Evolutionary conservation across 53 echinoderm and acorn worm species (phyloP).

Genomic region (Paracentrotus lividus): DNA sequence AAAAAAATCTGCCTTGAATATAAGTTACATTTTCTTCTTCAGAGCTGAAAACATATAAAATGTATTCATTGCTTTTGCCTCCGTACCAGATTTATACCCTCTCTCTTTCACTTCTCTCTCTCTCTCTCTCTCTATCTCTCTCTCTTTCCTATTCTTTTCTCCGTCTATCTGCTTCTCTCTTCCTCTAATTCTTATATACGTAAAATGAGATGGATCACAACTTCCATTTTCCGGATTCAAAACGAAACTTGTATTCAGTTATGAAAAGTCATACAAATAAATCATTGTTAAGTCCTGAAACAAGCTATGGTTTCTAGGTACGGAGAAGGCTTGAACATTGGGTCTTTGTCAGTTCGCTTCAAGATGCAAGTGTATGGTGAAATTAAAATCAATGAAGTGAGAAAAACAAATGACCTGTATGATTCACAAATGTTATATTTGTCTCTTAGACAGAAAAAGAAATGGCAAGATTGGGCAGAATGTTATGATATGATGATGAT

Average conservation of each 20-base stretch:
- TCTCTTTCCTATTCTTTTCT: neutral
- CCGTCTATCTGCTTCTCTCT: neutral
- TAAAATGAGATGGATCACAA: neutral
- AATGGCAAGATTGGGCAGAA: neutral
- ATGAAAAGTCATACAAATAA: neutral
- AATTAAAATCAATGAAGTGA: conserved; percentile 18
- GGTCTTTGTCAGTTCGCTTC: conserved; percentile 4
- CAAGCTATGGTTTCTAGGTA: neutral
- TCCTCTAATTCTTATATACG: neutral
- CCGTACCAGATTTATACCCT: neutral
- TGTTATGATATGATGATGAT: conserved; percentile 15
- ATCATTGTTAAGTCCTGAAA: neutral
- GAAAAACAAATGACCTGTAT: conserved; percentile 5
- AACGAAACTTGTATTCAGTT: neutral
- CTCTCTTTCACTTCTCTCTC: neutral
- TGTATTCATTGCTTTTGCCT: conserved; percentile 15
- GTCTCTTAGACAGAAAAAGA: neutral
- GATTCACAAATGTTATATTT: neutral
- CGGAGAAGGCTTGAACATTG: neutral
- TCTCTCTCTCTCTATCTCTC: neutral
- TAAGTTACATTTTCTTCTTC: conserved; percentile 27
- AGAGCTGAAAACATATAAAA: neutral
- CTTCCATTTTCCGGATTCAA: neutral
- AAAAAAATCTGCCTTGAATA: conserved; percentile 61
- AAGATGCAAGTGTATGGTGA: conserved; percentile 55